Conservation (phyloP, 1,140 invertebrate genomes). For the Araneus ventricosus region DNA sequence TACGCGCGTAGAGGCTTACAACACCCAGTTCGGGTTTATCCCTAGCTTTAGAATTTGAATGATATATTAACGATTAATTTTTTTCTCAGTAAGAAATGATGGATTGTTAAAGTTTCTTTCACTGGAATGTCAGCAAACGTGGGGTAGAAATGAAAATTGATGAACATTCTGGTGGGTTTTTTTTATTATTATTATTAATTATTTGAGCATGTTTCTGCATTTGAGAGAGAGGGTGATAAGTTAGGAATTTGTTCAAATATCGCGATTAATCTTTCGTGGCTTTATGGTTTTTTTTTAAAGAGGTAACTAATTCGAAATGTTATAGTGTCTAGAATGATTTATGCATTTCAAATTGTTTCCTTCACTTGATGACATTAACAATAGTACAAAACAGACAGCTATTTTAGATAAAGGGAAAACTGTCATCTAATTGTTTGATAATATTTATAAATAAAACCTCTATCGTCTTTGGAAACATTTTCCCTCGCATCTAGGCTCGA, state of each 20-base stretch:
- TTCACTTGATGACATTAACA: too few relatives aligned
- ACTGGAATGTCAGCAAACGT: neutral
- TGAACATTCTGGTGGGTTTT: neutral
- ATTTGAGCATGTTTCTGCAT: neutral
- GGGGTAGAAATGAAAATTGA: constrained; percentile 37
- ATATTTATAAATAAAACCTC: too few relatives aligned
- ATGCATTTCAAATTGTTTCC: neutral
- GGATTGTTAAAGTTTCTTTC: constrained; percentile 23
- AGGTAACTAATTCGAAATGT: neutral
- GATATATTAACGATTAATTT: constrained; percentile 19
- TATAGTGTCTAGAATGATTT: neutral
- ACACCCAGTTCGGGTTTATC: neutral
- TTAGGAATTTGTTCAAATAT: neutral
- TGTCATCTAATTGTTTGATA: too few relatives aligned
- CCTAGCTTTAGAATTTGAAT: neutral
- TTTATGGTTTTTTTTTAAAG: neutral
- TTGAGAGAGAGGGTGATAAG: neutral
- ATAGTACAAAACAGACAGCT: too few relatives aligned
- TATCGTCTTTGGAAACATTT: too few relatives aligned
- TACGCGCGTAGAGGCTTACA: constrained; percentile 12
- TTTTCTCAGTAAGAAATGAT: constrained; percentile 48
- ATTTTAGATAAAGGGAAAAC: too few relatives aligned
- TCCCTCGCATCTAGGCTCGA: too few relatives aligned
- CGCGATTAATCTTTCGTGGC: neutral
- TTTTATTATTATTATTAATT: neutral